These are phyloP conservation scores for Plumapathes pennacea DNA, from an alignment of 92 coral and sea anemone species.

Conservation along the genomic window DNA sequence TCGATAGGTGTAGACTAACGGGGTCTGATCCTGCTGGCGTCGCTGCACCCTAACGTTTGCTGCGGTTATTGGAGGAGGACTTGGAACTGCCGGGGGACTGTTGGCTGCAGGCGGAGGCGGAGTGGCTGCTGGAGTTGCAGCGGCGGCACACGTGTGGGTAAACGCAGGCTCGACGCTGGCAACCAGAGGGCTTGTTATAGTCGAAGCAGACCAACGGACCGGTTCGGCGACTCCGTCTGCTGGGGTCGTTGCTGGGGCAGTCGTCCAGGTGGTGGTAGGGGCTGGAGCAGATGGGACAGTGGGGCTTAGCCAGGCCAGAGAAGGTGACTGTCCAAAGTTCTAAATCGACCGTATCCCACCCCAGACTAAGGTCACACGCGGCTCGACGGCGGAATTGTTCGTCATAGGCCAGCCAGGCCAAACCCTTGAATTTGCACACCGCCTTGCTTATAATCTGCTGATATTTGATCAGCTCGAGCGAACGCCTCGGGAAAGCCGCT, in stretches of 20 bases:
- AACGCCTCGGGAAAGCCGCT: neutral
- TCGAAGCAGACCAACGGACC: conserved; percentile 18
- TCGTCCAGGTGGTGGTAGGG: conserved; percentile 12
- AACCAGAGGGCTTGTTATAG: conserved; percentile 15
- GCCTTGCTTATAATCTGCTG: conserved; percentile 11
- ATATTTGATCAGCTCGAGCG: neutral
- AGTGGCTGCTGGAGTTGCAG: conserved; percentile 12
- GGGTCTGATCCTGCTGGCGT: neutral
- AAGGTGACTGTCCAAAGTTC: conserved; percentile 20
- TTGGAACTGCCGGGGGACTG: neutral
- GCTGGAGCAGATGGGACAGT: conserved; percentile 27
- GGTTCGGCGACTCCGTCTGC: conserved; percentile 7
- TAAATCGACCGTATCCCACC: conserved; percentile 12
- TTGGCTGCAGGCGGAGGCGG: conserved; percentile 10
- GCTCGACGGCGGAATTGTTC: conserved; percentile 5
- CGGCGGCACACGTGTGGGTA: conserved; percentile 31
- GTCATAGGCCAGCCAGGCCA: conserved; percentile 9
- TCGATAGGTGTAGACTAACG: conserved; percentile 1
- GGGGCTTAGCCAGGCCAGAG: conserved; percentile 18
- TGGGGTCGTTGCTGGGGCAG: conserved; percentile 19
- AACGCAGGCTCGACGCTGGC: conserved; percentile 21
- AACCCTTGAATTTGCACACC: conserved; percentile 5
- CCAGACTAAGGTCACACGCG: conserved; percentile 1
- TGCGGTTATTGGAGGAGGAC: conserved; percentile 4
- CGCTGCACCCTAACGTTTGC: conserved; percentile 14